Evolutionary conservation across 2,888 invertebrate genomes (phyloP), one percentile per base, ranked within the genome.

Genomic region (Meiosimyza platycephala): DNA sequence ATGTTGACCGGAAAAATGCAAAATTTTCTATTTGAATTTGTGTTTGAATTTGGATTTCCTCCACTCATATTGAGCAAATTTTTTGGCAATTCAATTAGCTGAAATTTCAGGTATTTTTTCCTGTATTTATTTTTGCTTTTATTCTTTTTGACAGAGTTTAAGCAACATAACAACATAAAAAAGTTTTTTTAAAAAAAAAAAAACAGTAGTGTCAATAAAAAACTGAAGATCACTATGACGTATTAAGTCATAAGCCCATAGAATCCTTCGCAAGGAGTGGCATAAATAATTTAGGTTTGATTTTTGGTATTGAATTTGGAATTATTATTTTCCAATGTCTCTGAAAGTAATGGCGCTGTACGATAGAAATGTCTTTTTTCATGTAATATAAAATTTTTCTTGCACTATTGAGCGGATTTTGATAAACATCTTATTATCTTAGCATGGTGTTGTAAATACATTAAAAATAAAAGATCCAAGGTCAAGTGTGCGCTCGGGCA

Each of bases 81-180:
- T 22, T 50, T 33, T 33, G 2, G 15, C 40, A 51, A 11, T 57
- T 48, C 13, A n/a, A 18, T 18, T 59, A 9, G 11, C 11, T 60
- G 40, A 40, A 40, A 9, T 15, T 28, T 15, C 22, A 2, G 59
- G 22, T 59, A 18, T n/a, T 59, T 22, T 59, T 13, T 59, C 57
- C 22, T 16, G 9, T 59, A 9, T 12, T 51, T 12, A 57, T 33
- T 16, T 33, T 15, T 52, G 40, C 9, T 52, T 52, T 62, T 55
- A 48, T 5, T 15, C 18, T 63, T 62, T 40, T n/a, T 22, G 22
- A 50, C 22, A 60, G 47, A 62, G 18, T 70, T 70, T 70, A 22
- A 70, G 54, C 54, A 63, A 52, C 52, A 70, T 54, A 63, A 54
- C 13, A 15, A 54, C 47, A 48, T 40, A 12, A 70, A 70, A 70